Percentiles rank a stretch among this genome's conserved stretches.
Evolutionary conservation across 2,797 vertebrate species (phyloP).

Genomic region (Distichodus sexfasciatus): DNA sequence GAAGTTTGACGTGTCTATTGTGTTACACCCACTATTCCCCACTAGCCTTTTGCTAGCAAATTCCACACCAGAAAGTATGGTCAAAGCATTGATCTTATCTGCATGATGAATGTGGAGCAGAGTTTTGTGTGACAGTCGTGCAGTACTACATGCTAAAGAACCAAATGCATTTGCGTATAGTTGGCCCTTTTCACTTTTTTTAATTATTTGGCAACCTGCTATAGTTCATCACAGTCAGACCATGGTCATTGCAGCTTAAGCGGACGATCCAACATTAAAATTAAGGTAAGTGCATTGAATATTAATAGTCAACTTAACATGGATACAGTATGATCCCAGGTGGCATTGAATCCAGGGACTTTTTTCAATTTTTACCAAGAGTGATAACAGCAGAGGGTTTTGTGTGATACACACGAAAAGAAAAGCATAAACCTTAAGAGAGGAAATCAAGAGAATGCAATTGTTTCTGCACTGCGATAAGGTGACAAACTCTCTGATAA

Average conservation of each 20-base stretch:
- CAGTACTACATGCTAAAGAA: constrained; percentile 53
- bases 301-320: constrained; percentile 51
- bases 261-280: constrained; percentile 29
- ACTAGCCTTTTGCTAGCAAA: constrained; percentile 49
- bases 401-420: constrained; percentile 12
- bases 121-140: constrained; percentile 55
- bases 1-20: constrained; percentile 36
- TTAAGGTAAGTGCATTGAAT: constrained; percentile 49
- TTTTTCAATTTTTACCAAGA: constrained; percentile 20
- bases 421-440: constrained; percentile 1
- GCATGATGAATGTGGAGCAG: constrained; percentile 61
- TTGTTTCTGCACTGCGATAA: neutral
- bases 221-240: constrained; percentile 40
- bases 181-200: constrained; percentile 31
- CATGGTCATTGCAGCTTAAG: constrained; percentile 35
- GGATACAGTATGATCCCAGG: constrained; percentile 34
- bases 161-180: constrained; percentile 49
- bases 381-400: constrained; percentile 25
- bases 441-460: neutral
- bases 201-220: constrained; percentile 46
- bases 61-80: constrained; percentile 51
- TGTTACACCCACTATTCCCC: constrained; percentile 40
- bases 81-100: constrained; percentile 65
- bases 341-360: constrained; percentile 37
- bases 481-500: neutral